Base-by-base conservation (phyloP, 2,113 vertebrate species). In the Cyprinodon tularosa region DNA sequence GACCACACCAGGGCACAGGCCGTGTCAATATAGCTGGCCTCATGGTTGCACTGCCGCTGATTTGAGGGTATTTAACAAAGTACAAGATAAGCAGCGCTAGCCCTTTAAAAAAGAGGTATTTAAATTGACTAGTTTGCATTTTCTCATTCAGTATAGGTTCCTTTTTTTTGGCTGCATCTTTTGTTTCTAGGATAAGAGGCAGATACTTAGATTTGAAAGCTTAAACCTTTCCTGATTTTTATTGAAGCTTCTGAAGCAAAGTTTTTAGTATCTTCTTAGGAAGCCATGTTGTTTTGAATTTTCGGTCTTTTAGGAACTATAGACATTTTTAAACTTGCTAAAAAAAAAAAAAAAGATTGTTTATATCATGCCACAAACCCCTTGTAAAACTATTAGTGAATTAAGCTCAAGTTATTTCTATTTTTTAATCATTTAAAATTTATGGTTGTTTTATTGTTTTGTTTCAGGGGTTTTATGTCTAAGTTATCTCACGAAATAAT, bases 1-100 rank as follows among this genome's bases (percentile, higher is more conserved):
- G 11, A 82, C 63, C 60, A 72, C 78, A 72, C 72, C 29, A 14
- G 64, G 84, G 38, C 53, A 66, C 59, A 8, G 61, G 68, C 53
- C 48, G 77, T 40, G 68, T 47, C 39, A 11, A 60, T 29, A 40
- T 69, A 2, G 7, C 67, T 37, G 62, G 80, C 75, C 73, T 59
- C 66, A 8, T 68, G 62, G 70, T 48, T 59, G 36, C 60, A 50
- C 13, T 7, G 42, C 5, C 17, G 57, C 76, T 67, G 44, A 10
- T 74, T 39, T 75, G 48, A 61, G 44, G 4, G 68, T 77, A 71
- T 81, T 59, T 2, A 60, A 6, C 42, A 44, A 29, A 62, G 20
- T n/a, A 9, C 0, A 76, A 13, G 9, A 10, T 9, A 47, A 84
- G 3, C 50, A 39, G 47, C n/a, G 59, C 53, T 75, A 6, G 6